Conservation (phyloP, 1,140 invertebrate species). For the Oedothorax gibbosus region DNA sequence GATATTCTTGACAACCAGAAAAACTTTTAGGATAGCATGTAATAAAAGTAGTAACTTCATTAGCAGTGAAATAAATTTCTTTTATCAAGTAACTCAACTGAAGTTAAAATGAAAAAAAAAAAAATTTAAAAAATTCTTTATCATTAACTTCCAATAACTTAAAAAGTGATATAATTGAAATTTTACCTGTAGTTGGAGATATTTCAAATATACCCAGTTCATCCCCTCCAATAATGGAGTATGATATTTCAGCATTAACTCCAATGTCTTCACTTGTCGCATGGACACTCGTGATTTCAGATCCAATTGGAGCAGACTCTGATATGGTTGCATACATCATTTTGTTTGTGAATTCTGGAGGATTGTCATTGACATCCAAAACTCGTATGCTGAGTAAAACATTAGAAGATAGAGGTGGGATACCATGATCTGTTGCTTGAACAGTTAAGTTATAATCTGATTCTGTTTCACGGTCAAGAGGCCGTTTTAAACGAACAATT, state of each 20-base stretch:
- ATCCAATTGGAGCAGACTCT: conserved; percentile 78
- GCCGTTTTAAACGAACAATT: conserved; percentile 83
- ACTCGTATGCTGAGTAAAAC: conserved; percentile 76
- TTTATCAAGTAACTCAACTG: too few relatives aligned
- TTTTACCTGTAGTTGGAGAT: conserved; percentile 18
- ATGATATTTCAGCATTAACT: conserved; percentile 83
- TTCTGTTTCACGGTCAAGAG: conserved; percentile 86
- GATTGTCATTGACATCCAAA: conserved; percentile 92
- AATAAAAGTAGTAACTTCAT: too few relatives aligned
- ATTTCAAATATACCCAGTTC: conserved; percentile 50
- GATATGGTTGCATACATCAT: conserved; percentile 80
- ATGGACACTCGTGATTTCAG: conserved; percentile 83
- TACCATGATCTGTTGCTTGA: conserved; percentile 82
- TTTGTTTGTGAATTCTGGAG: conserved; percentile 86
- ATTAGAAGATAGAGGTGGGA: conserved; percentile 75
- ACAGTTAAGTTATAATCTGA: conserved; percentile 86
- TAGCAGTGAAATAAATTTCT: too few relatives aligned
- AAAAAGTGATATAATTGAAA: too few relatives aligned
- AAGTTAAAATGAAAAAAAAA: too few relatives aligned
- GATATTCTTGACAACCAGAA: too few relatives aligned
- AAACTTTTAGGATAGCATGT: too few relatives aligned
- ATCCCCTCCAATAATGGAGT: conserved; percentile 73
- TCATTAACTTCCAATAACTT: too few relatives aligned
- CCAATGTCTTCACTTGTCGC: conserved; percentile 87
- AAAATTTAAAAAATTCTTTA: too few relatives aligned